Evolutionary conservation across 2,797 vertebrate species (phyloP), one percentile per base, ranked within the genome.

Genomic region (Melanotaenia trifasciata): DNA sequence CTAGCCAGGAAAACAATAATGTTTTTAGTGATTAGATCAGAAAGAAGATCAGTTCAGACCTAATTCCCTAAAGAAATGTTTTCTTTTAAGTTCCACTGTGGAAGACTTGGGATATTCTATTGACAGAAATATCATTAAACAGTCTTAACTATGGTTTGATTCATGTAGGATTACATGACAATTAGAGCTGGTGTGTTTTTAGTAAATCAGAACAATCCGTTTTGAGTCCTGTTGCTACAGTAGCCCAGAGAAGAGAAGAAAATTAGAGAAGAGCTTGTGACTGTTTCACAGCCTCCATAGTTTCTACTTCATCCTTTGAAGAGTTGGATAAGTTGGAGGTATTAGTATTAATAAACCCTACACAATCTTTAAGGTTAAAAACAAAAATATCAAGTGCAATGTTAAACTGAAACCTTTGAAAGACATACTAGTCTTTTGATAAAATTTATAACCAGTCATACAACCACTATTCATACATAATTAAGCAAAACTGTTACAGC

Each of bases 241-340:
- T 14, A 72, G 40, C 33, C 5, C 14, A 38, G 20, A n/a, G 36
- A 13, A 58, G 28, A 8, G 1, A 51, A 32, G 0, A 24, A 59
- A 59, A 38, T 6, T 12, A 45, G 20, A 67, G 5, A 22, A 54
- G 36, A 5, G 53, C 35, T 57, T 51, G 53, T 58, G 51, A n/a
- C 26, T 64, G 70, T 58, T 72, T 47, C n/a, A 8, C 38, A 28
- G 53, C 30, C n/a, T 18, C 28, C 24, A 28, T 72, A 35, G 40
- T 26, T 45, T n/a, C 6, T n/a, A 20, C 2, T 35, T 70, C 20
- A 32, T 11, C 18, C 13, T 32, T 38, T 2, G 33, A 26, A 6
- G n/a, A 3, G 28, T 28, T 7, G 24, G 33, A 22, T 5, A 22
- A 50, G 26, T 28, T 22, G 59, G 2, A 8, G 3, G 13, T 16